Conservation (phyloP, 92 coral and sea anemone species). For the Hydrozoanthus gracilis region DNA sequence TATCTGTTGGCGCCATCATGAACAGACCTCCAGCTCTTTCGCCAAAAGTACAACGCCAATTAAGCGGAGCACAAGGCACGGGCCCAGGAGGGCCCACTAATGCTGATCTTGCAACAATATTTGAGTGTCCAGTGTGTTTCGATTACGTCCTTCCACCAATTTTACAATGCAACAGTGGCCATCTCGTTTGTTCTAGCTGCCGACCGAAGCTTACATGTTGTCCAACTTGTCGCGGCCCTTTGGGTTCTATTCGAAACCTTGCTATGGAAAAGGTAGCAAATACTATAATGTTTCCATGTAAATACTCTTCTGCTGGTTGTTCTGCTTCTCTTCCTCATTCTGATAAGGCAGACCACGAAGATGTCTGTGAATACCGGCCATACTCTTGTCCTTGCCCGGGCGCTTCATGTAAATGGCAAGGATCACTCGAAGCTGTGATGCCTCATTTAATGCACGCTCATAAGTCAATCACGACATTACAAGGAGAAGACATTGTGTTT, state of each 20-base stretch:
- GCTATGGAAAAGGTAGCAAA: slow-evolving; percentile 99
- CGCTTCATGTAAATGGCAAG: slow-evolving; percentile 99
- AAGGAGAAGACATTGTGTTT: slow-evolving; percentile 99
- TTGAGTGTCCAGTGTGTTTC: slow-evolving; percentile 99
- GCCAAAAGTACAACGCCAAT: slow-evolving; percentile 44
- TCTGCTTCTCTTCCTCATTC: slow-evolving; percentile 89
- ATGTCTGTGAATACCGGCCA: slow-evolving; percentile 97
- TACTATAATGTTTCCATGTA: slow-evolving; percentile 97
- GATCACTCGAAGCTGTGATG: slow-evolving; percentile 98
- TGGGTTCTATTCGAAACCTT: slow-evolving; percentile 96
- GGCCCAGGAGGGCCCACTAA: slow-evolving; percentile 89
- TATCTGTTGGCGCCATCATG: slow-evolving; percentile 33
- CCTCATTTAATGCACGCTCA: slow-evolving; percentile 99
- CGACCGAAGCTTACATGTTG: slow-evolving; percentile 99
- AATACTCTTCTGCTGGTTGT: slow-evolving; percentile 94
- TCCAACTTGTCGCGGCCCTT: slow-evolving; percentile 99
- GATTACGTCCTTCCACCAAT: slow-evolving; percentile 98
- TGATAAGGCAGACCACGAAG: slow-evolving; percentile 98
- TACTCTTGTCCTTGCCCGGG: slow-evolving; percentile 99
- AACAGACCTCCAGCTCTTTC: slow-evolving; percentile 45
- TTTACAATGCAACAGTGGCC: slow-evolving; percentile 98
- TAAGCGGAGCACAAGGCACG: slow-evolving; percentile 35
- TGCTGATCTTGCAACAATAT: slow-evolving; percentile 97
- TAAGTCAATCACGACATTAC: slow-evolving; percentile 98
- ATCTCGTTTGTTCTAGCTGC: slow-evolving; percentile 98